Evolutionary conservation across 1,140 invertebrate genomes (phyloP).

Genomic region (Pantala flavescens): DNA sequence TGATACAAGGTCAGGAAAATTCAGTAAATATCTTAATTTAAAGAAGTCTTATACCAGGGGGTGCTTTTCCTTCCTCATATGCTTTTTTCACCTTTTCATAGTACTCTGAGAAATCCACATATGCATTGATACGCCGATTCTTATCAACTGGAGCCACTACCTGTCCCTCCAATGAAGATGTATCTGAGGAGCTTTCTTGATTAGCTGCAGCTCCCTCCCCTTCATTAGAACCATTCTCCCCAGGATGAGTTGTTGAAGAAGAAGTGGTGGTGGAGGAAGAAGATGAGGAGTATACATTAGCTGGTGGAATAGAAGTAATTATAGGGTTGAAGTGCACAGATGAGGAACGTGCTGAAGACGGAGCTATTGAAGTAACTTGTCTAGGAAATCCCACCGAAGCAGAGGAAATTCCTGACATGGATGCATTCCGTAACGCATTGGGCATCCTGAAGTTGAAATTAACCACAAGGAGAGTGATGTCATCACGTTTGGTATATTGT

Average conservation of each 20-base stretch:
- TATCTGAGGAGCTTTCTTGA: conserved; percentile 17
- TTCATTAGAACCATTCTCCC: conserved; percentile 19
- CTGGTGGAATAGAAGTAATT: conserved; percentile 38
- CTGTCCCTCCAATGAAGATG: not conserved
- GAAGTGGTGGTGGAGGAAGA: not conserved
- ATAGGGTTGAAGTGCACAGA: conserved; percentile 41
- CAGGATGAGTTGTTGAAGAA: conserved; percentile 7
- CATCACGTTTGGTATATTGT: conserved; percentile 48
- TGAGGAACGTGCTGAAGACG: conserved; percentile 40
- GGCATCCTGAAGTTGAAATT: conserved; percentile 77
- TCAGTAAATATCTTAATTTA: not conserved
- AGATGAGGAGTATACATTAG: not conserved
- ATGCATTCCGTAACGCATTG: conserved; percentile 37
- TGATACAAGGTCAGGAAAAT: not conserved
- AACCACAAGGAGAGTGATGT: conserved; percentile 73
- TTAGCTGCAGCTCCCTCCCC: conserved; percentile 13
- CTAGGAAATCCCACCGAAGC: not conserved
- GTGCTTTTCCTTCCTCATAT: not conserved
- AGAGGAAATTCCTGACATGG: not conserved
- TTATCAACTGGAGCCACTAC: not conserved
- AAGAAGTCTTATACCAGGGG: not conserved
- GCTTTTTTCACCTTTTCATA: conserved; percentile 58
- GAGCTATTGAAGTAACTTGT: conserved; percentile 29
- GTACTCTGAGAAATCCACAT: conserved; percentile 78
- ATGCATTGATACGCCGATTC: conserved; percentile 49